Evolutionary conservation across 2,797 vertebrate species (phyloP).

Genomic region (Rousettus madagascariensis): DNA sequence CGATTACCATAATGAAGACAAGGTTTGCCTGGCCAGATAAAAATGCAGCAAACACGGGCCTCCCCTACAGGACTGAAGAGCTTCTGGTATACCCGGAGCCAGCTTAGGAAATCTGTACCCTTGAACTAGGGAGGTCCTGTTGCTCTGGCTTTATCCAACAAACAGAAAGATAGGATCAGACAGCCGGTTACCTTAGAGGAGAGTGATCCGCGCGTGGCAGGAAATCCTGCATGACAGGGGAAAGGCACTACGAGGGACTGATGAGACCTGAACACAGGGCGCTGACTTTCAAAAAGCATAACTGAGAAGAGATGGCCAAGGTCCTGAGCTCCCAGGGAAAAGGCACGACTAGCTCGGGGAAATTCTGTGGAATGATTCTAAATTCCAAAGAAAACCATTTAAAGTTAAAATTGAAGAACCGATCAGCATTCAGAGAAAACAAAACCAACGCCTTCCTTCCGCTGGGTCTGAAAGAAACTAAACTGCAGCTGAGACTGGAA

Average conservation of each 20-base stretch:
- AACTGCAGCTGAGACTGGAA: neutral
- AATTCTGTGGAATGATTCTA: conserved; percentile 8
- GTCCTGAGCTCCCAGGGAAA: neutral
- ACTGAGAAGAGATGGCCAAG: neutral
- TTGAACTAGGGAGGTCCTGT: neutral
- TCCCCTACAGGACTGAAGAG: neutral
- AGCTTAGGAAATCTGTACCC: neutral
- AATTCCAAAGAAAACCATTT: neutral
- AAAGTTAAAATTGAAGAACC: neutral
- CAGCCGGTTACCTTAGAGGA: neutral
- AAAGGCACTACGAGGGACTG: neutral
- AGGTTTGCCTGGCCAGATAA: neutral
- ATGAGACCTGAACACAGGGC: neutral
- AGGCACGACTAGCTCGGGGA: neutral
- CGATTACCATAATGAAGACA: neutral
- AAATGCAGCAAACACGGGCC: neutral
- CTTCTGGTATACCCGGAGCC: neutral
- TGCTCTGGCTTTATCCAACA: neutral
- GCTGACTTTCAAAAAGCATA: neutral
- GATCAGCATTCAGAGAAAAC: neutral
- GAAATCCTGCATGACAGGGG: neutral
- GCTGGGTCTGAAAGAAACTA: neutral
- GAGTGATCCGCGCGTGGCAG: neutral
- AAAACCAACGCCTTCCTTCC: neutral
- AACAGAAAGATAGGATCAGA: neutral